These are phyloP conservation scores for Coturnix japonica DNA, from an alignment of 2,113 vertebrate species.

Conservation along the genomic window DNA sequence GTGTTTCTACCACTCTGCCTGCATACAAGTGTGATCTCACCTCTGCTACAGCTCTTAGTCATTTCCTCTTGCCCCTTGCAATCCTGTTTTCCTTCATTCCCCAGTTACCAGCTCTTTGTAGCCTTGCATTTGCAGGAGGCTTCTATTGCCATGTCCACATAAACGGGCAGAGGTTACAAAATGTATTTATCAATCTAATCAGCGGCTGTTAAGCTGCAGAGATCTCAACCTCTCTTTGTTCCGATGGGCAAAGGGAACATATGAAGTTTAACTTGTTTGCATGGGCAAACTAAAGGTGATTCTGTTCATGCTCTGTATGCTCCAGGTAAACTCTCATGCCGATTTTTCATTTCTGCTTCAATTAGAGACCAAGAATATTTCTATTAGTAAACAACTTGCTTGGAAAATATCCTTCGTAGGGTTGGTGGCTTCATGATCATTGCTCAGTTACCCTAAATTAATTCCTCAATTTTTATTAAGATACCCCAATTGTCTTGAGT, in stretches of 20 bases:
- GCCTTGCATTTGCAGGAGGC: background rate
- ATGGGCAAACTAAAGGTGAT: background rate
- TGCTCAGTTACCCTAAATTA: background rate
- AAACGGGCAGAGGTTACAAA: background rate
- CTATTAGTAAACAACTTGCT: background rate
- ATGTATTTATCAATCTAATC: background rate
- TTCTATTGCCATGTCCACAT: background rate
- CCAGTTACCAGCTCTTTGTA: background rate
- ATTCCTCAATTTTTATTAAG: slow-evolving; percentile 25
- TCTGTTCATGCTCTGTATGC: background rate
- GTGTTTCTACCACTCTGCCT: background rate
- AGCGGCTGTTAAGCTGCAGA: background rate
- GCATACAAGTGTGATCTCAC: background rate
- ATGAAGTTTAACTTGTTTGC: background rate
- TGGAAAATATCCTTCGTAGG: background rate
- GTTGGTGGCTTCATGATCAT: background rate
- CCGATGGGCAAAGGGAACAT: background rate
- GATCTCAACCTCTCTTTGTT: background rate
- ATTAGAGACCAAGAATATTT: background rate
- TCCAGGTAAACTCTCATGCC: background rate
- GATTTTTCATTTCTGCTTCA: background rate
- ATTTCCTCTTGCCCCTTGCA: slow-evolving; percentile 25
- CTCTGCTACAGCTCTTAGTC: background rate
- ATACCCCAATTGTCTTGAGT: background rate
- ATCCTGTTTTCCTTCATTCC: background rate